A percentile compares a stretch with the other conserved stretches of the same genome.
These are phyloP conservation scores for Nymphalis polychloros DNA, from an alignment of 2,888 invertebrate genomes.

Conservation along the genomic window DNA sequence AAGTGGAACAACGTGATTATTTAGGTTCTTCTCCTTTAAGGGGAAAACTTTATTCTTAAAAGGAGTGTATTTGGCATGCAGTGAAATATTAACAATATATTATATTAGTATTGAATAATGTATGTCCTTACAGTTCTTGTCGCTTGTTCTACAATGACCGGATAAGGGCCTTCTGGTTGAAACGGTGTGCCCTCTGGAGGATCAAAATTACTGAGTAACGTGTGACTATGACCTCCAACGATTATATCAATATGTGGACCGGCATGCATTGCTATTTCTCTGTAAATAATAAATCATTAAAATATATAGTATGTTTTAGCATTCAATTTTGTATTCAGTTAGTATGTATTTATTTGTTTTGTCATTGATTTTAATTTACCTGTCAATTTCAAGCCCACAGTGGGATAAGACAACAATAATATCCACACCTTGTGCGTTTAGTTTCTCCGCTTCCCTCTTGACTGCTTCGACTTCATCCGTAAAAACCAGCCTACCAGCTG, in stretches of 20 bases:
- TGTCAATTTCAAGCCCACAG: constrained; percentile 87
- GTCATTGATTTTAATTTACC: constrained; percentile 48
- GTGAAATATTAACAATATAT: too few relatives aligned
- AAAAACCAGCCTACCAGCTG: constrained; percentile 85
- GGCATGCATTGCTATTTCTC: constrained; percentile 84
- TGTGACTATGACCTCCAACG: constrained; percentile 92
- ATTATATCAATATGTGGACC: constrained; percentile 89
- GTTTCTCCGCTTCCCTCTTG: constrained; percentile 83
- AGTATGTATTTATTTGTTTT: too few relatives aligned
- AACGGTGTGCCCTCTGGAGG: constrained; percentile 77
- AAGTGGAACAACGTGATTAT: too few relatives aligned
- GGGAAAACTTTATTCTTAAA: too few relatives aligned
- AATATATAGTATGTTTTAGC: too few relatives aligned
- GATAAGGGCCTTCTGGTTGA: constrained; percentile 84
- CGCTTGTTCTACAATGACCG: constrained; percentile 83
- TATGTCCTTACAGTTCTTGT: constrained; percentile 51
- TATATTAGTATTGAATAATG: too few relatives aligned
- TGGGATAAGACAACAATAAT: constrained; percentile 92
- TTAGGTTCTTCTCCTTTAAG: too few relatives aligned
- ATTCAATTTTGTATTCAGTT: too few relatives aligned
- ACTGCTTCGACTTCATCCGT: constrained; percentile 86
- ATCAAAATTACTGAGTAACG: constrained; percentile 84
- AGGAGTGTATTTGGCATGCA: too few relatives aligned
- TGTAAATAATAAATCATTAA: constrained; percentile 42
- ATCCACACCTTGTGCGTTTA: constrained; percentile 84